Evolutionary conservation across 2,888 invertebrate genomes (phyloP).

Genomic region (Volucella zonaria): DNA sequence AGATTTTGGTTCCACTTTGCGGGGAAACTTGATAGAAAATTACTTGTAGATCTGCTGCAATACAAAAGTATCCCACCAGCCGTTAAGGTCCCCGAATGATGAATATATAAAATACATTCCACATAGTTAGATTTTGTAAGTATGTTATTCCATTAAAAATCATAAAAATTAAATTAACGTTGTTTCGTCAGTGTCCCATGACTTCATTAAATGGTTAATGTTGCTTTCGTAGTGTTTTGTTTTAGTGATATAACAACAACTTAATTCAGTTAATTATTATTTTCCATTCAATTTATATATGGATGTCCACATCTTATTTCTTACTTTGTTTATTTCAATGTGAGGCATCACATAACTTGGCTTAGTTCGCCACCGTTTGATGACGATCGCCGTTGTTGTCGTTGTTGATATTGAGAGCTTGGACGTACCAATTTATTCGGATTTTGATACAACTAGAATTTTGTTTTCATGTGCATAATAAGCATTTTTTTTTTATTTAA

Average conservation of each 20-base stretch:
- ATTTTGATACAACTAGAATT: slow-evolving; percentile 77
- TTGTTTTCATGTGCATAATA: slow-evolving; percentile 3
- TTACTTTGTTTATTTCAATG: slow-evolving; percentile 44
- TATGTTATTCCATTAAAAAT: slow-evolving; percentile 29
- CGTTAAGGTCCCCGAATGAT: too few species aligned
- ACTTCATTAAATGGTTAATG: not conserved
- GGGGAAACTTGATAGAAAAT: too few species aligned
- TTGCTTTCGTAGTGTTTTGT: slow-evolving; percentile 12
- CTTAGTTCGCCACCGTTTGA: slow-evolving; percentile 57
- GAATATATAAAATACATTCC: too few species aligned
- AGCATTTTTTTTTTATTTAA: not conserved
- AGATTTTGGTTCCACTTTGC: too few species aligned
- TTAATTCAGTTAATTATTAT: slow-evolving; percentile 25
- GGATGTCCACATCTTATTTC: slow-evolving; percentile 50
- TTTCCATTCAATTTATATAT: slow-evolving; percentile 23
- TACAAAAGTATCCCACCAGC: too few species aligned
- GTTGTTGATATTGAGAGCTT: slow-evolving; percentile 80
- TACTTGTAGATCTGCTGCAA: too few species aligned
- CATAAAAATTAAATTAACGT: not conserved
- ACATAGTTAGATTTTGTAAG: slow-evolving; percentile 25
- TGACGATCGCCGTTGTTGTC: slow-evolving; percentile 42
- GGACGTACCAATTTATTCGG: slow-evolving; percentile 80
- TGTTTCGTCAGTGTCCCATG: not conserved
- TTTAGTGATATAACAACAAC: slow-evolving; percentile 51
- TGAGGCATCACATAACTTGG: slow-evolving; percentile 34